phyloP scores from a whole-genome alignment of 2,797 vertebrate species.

The Pitangus sulphuratus region DNA sequence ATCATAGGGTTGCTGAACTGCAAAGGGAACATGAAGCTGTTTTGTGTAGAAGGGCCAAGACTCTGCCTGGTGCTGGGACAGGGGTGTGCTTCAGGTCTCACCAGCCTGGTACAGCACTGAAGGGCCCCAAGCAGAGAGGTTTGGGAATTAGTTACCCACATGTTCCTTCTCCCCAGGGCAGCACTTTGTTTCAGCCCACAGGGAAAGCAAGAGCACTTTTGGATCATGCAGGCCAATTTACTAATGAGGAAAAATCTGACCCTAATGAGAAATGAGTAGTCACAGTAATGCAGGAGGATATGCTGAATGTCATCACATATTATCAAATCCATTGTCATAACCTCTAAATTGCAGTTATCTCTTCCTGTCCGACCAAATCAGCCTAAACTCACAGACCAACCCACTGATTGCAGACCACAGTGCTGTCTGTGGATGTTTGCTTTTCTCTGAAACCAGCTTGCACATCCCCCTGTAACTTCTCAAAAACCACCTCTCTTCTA shows the following conservation, averaged over 20 bases:
- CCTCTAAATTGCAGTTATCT: background rate
- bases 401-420: background rate
- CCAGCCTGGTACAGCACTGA: background rate
- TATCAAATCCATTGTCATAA: background rate
- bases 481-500: rapidly evolving
- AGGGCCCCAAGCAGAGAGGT: background rate
- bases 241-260: background rate
- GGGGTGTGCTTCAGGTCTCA: background rate
- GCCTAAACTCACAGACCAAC: background rate
- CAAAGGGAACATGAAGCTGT: background rate
- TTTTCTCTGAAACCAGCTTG: background rate
- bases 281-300: background rate
- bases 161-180: background rate
- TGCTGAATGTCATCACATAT: rapidly evolving
- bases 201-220: background rate
- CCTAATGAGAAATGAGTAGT: background rate
- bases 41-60: background rate
- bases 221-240: background rate
- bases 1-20: background rate
- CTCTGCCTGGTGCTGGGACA: background rate
- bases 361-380: background rate
- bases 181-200: background rate
- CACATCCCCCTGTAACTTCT: background rate
- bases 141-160: background rate
- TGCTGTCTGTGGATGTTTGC: background rate